Base-by-base conservation (phyloP, 2,888 invertebrate species). In the Mechanitis messenoides region DNA sequence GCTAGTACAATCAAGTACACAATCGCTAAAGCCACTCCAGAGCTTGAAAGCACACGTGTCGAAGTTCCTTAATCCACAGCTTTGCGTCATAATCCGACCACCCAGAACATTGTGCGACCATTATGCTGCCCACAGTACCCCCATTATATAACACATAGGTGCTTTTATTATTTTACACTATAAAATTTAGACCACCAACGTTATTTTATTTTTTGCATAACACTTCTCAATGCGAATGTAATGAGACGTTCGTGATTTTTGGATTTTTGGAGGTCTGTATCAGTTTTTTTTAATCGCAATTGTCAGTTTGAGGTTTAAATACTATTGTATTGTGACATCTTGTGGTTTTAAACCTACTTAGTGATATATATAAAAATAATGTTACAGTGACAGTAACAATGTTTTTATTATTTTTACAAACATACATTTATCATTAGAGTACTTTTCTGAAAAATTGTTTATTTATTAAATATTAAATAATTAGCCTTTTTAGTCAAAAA, bases 181-280 rank as follows among this genome's bases (percentile, higher is more conserved):
- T 85, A 83, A 83, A 83, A 80, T 79, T 70, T 73, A 77, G 89
- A 89, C 89, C 89, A 89, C 89, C 89, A 79, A 85, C 84, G 81
- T 78, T 68, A 76, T 20, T 20, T 59, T 61, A 65, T 72, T 79
- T 81, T 80, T 79, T 75, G 76, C 77, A 72, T 77, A 80, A 72
- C 73, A 74, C 69, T 78, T 76, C 76, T 78, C 70, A 72, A 78
- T 80, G 78, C 75, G 82, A 84, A 85, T 82, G 79, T 87, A 88
- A 89, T 87, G 85, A 84, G 73, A 77, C 83, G 82, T 77, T 82
- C 88, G 89, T 89, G 89, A 85, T 84, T 86, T 83, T 87, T 78
- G 80, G 75, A 80, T 78, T 81, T 85, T 81, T 50, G 50, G 50
- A 31, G 9, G 73, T 33, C n/a, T 11, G n/a, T 47, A 59, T 56